phyloP scores from a whole-genome alignment of 2,797 vertebrate species.

The Sylvia borin region DNA sequence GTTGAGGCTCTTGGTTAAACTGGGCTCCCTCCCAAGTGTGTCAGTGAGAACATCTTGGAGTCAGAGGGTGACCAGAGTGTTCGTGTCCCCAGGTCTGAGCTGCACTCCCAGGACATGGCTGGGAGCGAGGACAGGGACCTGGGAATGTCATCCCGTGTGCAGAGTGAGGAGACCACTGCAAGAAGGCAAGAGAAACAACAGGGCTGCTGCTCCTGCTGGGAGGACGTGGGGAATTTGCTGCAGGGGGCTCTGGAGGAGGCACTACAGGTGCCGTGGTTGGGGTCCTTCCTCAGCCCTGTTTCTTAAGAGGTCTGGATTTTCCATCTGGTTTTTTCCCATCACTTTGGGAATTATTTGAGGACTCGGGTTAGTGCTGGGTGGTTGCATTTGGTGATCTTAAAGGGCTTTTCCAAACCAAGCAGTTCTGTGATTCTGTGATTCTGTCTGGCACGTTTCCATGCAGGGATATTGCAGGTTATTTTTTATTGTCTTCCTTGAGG shows the following conservation, averaged over 20 bases:
- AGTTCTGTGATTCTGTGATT: neutral
- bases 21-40: neutral
- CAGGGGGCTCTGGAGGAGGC: neutral
- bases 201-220: neutral
- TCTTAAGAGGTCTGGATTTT: neutral
- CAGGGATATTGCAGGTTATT: neutral
- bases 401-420: neutral
- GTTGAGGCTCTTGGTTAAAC: neutral
- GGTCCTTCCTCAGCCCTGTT: neutral
- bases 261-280: too few species aligned
- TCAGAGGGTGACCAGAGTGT: neutral
- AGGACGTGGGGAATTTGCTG: neutral
- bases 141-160: neutral
- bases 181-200: neutral
- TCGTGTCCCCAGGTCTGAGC: neutral
- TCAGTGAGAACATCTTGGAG: neutral
- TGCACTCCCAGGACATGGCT: neutral
- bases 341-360: neutral
- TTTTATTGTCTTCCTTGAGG: neutral
- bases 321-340: neutral
- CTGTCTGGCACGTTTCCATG: neutral
- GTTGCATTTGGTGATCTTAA: neutral
- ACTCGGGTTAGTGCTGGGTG: neutral
- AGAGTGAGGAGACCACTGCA: neutral
- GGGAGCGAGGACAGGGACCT: neutral